Evolutionary conservation across 2,888 invertebrate genomes (phyloP), one percentile per base, ranked within the genome.

Genomic region (Galerucella nymphaeae): DNA sequence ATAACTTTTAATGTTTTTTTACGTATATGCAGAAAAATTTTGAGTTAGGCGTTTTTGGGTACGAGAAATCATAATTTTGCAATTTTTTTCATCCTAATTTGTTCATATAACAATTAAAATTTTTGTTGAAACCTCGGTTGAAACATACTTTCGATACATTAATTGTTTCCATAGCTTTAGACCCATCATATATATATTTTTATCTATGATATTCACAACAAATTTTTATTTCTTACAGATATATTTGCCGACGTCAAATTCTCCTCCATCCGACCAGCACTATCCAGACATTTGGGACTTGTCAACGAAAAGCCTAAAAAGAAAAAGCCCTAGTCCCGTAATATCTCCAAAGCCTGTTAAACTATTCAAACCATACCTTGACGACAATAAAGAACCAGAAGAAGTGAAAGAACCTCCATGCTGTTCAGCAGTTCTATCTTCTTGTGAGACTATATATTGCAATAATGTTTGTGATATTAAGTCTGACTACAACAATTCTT

Each of bases 321-420:
- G 82, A 71, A 83, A 83, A 69, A 77, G 80, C 38, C 79, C 80
- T 50, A 74, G 79, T 23, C 74, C 70, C 53, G 58, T 63, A 50
- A 55, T 41, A 8, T 76, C 79, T 66, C 84, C 87, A 61, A 91
- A 91, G 85, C 92, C 93, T 67, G 91, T 93, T 80, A 94, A 94
- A 84, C 87, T 94, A 55, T 94, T 94, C 86, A 92, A 94, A 83
- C 94, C 94, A 42, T 94, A 94, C 85, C 88, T 93, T 66, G 88
- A 93, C 76, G 93, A 92, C 81, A 90, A 92, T 58, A 89, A 89
- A 62, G 74, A 72, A 71, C 72, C 76, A 77, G 78, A 59, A 71
- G 69, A 58, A 69, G 42, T 68, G 82, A 74, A 77, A 16, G 75
- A 76, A 41, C 61, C 76, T 5, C 75, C 78, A 18, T 82, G 88